Percentiles rank a stretch among this genome's conserved stretches.
These are phyloP conservation scores for Mus spretus DNA, from an alignment of 2,797 vertebrate genomes.

Conservation along the genomic window DNA sequence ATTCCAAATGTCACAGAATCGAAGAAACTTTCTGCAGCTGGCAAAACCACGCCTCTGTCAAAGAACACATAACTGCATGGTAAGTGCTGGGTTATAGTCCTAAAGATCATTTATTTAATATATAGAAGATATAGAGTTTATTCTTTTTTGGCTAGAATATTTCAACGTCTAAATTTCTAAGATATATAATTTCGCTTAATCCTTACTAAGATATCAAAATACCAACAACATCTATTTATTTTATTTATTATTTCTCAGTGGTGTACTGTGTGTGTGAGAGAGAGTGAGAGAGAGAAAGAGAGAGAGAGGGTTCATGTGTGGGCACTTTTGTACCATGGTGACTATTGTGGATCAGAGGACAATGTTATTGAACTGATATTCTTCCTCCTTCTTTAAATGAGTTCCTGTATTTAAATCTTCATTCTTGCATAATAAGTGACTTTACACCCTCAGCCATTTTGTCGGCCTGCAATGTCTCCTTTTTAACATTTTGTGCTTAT, in stretches of 20 bases:
- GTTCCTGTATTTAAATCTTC: background rate
- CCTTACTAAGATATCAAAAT: background rate
- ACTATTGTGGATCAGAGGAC: background rate
- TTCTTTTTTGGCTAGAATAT: background rate
- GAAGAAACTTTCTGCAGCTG: background rate
- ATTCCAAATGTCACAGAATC: background rate
- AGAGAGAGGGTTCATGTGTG: background rate
- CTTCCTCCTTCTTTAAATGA: background rate
- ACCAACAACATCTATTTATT: background rate
- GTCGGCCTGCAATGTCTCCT: background rate
- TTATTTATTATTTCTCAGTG: background rate
- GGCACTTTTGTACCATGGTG: background rate
- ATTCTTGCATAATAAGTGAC: background rate
- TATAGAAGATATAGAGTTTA: background rate
- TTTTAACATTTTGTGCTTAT: background rate
- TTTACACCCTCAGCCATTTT: background rate
- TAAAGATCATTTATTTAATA: background rate
- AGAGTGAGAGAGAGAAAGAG: no score
- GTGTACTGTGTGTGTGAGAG: background rate
- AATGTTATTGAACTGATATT: background rate
- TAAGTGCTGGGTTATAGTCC: background rate
- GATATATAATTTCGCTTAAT: constrained; percentile 4
- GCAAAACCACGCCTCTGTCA: background rate
- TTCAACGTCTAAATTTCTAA: constrained; percentile 18
- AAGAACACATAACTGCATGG: background rate